Evolutionary conservation across 2,113 vertebrate species (phyloP).

Genomic region (Nyctibius bracteatus): DNA sequence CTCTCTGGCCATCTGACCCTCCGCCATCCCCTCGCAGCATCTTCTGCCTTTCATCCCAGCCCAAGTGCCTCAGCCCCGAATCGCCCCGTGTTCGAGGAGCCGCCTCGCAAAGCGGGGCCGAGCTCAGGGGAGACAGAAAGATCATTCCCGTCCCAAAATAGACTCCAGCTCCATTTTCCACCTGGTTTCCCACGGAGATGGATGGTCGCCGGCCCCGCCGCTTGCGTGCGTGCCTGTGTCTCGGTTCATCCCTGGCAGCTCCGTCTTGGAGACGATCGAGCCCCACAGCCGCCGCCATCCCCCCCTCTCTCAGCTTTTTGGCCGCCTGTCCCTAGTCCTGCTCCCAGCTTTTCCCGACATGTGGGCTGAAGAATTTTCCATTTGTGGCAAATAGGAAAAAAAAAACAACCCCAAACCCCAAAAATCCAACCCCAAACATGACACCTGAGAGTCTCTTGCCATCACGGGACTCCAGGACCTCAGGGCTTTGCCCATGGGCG

Average conservation of each 20-base stretch:
- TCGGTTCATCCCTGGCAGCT: fast-evolving
- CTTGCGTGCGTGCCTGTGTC: background rate
- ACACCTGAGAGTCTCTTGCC: background rate
- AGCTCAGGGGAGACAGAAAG: background rate
- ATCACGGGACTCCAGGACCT: background rate
- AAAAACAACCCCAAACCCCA: background rate
- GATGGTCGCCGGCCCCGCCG: background rate
- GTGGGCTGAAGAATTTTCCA: background rate
- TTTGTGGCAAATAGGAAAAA: background rate
- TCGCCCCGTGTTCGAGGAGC: background rate
- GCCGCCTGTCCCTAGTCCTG: background rate
- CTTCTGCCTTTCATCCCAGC: background rate
- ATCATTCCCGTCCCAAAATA: background rate
- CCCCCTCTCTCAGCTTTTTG: background rate
- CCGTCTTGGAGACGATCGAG: fast-evolving
- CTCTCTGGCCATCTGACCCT: too few relatives aligned
- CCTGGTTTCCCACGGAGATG: constrained; percentile 6
- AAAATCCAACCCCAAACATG: background rate
- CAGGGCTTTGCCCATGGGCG: fast-evolving
- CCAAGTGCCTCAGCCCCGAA: background rate
- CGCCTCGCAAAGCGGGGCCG: background rate
- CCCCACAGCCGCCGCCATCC: background rate
- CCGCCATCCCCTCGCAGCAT: too few relatives aligned
- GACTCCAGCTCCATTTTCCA: constrained; percentile 7
- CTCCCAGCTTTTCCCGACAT: background rate